Base-by-base conservation (phyloP, 2,113 vertebrate genomes). In the Larimichthys polyactis region DNA sequence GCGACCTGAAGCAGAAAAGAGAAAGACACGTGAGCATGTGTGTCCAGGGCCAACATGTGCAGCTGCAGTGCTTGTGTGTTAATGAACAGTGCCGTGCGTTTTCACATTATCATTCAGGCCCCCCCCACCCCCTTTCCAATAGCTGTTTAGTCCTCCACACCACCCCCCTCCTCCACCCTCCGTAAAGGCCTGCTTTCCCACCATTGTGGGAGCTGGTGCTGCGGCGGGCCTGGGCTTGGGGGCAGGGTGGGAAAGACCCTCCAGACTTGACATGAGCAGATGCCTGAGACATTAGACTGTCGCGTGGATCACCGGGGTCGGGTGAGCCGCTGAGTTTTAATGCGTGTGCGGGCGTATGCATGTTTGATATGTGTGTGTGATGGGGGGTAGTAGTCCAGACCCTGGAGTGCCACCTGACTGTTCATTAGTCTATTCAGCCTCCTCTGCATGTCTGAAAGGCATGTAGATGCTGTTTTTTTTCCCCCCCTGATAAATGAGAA, bases 191-290 rank as follows among this genome's bases (percentile, higher is more conserved):
- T 86, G 81, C 91, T 91, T 94, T 94, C 93, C 93, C 94, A 94
- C 93, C 90, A 93, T 94, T 94, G 94, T 94, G 90, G 91, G 83
- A 89, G 91, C 91, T 87, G 93, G 91, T 94, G 87, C 84, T 86
- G 88, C 58, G 44, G 88, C 71, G 64, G 92, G 84, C 89, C 87
- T 6, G 84, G 74, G 78, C 84, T 90, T 84, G 93, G 93, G 91
- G 94, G 94, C 90, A 94, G 94, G 94, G 94, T 94, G 94, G 94
- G 93, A 94, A 94, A 90, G 89, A 82, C 89, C 91, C 90, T 93
- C 93, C 90, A 94, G 93, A 93, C 94, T 86, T 94, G 94, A 94
- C 94, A 93, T 92, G 93, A 94, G 92, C 94, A 94, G 94, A 94
- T 94, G 94, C 94, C 93, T 91, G 90, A 93, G 94, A 94, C 94